Evolutionary conservation across 2,113 vertebrate species (phyloP).

Genomic region (Odontesthes bonariensis): DNA sequence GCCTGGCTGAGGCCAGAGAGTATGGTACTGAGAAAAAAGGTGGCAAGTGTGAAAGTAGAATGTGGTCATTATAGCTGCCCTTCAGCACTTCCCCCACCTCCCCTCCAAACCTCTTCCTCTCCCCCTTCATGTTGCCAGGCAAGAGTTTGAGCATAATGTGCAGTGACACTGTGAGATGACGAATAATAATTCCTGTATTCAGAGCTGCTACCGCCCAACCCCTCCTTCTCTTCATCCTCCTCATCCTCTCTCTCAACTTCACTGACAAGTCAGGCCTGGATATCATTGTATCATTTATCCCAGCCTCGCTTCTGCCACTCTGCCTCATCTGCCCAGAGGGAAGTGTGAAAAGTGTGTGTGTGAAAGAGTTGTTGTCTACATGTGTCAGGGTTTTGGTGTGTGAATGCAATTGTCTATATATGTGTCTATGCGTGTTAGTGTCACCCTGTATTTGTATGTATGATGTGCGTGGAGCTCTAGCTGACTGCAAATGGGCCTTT

Average conservation of each 20-base stretch:
- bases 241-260: conserved; percentile 74
- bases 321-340: conserved; percentile 74
- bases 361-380: conserved; percentile 58
- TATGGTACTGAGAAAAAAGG: conserved; percentile 83
- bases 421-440: conserved; percentile 65
- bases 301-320: conserved; percentile 74
- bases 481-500: conserved; percentile 82
- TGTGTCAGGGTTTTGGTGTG: conserved; percentile 51
- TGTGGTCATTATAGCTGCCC: conserved; percentile 89
- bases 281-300: conserved; percentile 89
- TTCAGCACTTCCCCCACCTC: conserved; percentile 75
- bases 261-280: conserved; percentile 85
- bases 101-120: conserved; percentile 20
- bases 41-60: conserved; percentile 88
- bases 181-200: conserved; percentile 91
- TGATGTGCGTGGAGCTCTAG: conserved; percentile 54
- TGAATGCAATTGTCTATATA: conserved; percentile 54
- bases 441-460: conserved; percentile 55
- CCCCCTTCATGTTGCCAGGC: conserved; percentile 79
- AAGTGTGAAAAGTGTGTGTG: conserved; percentile 80
- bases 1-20: conserved; percentile 83
- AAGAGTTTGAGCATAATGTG: conserved; percentile 87
- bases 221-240: conserved; percentile 79
- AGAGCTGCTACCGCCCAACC: conserved; percentile 77
- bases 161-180: conserved; percentile 89